These are phyloP conservation scores for Pandion haliaetus DNA, from an alignment of 2,113 vertebrate species.

Conservation along the genomic window DNA sequence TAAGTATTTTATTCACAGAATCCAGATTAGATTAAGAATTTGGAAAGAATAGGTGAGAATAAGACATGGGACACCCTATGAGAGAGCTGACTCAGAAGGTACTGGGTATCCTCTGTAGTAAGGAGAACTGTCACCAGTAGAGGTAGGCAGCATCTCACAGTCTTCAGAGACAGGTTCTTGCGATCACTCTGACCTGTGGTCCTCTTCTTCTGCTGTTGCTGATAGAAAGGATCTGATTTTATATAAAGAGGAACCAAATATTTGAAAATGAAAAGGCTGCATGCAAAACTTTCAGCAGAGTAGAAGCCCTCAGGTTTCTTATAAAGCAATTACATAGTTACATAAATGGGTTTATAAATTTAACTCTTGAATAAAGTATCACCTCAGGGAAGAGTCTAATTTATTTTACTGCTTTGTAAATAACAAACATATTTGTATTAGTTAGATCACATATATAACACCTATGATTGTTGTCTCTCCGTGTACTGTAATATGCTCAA, in stretches of 20 bases:
- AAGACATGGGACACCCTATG: not conserved
- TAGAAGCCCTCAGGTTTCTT: not conserved
- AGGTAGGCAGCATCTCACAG: not conserved
- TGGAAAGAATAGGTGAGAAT: not conserved
- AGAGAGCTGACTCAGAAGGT: not conserved
- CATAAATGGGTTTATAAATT: slow-evolving; percentile 12
- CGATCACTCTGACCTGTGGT: not conserved
- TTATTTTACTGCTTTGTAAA: not conserved
- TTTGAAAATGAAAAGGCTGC: not conserved
- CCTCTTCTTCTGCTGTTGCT: not conserved
- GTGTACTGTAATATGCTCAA: not conserved
- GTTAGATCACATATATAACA: not conserved
- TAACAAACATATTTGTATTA: not conserved
- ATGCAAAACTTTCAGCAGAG: not conserved
- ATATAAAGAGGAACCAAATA: not conserved
- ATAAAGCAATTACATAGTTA: not conserved
- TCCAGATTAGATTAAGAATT: not conserved
- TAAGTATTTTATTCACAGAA: not conserved
- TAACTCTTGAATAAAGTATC: slow-evolving; percentile 10
- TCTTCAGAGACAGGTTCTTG: not conserved
- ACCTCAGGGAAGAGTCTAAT: not conserved
- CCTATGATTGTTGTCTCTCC: not conserved
- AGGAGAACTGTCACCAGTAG: not conserved
- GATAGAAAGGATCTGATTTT: not conserved
- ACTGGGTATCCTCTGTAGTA: not conserved